Evolutionary conservation across 2,888 invertebrate species (phyloP).

Genomic region (Coelogynopora nodosa): DNA sequence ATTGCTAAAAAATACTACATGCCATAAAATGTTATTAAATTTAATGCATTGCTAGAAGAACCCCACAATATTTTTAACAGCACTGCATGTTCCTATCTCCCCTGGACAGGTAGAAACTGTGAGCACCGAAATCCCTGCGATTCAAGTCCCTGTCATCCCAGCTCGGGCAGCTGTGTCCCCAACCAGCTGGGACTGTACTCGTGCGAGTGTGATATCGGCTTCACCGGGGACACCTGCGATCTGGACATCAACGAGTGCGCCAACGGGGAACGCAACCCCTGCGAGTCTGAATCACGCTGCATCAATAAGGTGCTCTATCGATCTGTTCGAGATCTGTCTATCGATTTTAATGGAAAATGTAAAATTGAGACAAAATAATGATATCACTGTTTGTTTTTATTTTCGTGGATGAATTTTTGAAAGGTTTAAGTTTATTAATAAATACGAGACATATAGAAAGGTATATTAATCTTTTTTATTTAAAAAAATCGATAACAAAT

Average conservation of each 20-base stretch:
- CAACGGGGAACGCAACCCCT: conserved; percentile 15
- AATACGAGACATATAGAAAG: no score
- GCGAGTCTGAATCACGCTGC: conserved; percentile 19
- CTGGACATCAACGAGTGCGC: conserved; percentile 42
- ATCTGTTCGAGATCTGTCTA: neutral
- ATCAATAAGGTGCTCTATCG: conserved; percentile 25
- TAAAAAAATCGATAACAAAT: no score
- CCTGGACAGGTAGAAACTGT: conserved; percentile 17
- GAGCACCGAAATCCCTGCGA: neutral
- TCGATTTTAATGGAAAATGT: neutral
- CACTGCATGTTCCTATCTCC: no score
- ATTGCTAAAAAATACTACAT: no score
- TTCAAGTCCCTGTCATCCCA: neutral
- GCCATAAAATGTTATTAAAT: no score
- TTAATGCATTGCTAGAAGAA: no score
- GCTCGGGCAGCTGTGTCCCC: conserved; percentile 13
- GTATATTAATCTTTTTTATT: no score
- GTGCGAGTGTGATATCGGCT: conserved; percentile 38
- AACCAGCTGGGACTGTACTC: neutral
- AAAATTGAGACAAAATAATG: no score
- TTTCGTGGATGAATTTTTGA: no score
- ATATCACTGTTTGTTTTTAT: no score
- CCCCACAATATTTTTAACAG: no score
- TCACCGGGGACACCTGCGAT: conserved; percentile 39
- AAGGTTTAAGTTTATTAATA: no score